These are phyloP conservation scores for Papilio xuthus DNA, from an alignment of 1,140 invertebrate species.

Conservation along the genomic window DNA sequence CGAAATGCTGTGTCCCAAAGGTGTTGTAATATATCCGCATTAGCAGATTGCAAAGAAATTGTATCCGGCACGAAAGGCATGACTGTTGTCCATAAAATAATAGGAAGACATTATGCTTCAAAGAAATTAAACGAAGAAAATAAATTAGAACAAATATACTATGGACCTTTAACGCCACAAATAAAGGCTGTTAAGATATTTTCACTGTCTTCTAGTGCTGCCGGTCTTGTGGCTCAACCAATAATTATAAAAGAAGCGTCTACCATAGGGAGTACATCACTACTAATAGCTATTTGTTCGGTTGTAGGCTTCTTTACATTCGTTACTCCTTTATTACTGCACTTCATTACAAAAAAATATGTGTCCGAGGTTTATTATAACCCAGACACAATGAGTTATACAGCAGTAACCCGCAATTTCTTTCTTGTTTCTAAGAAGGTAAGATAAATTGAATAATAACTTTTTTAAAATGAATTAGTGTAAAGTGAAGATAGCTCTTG, in stretches of 20 bases:
- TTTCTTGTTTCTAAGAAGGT: constrained; percentile 85
- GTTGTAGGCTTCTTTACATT: constrained; percentile 91
- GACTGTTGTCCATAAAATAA: constrained; percentile 44
- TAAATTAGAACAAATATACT: constrained; percentile 69
- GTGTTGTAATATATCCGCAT: constrained; percentile 40
- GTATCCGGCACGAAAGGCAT: constrained; percentile 50
- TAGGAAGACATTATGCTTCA: constrained; percentile 52
- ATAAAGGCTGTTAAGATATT: constrained; percentile 90
- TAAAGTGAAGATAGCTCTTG: too few relatives aligned
- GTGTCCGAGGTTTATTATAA: constrained; percentile 89
- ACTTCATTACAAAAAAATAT: constrained; percentile 93
- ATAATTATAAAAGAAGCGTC: constrained; percentile 84
- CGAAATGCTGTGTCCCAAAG: constrained; percentile 38
- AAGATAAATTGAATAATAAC: constrained; percentile 45
- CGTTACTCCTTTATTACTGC: constrained; percentile 90
- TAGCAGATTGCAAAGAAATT: constrained; percentile 51
- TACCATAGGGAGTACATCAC: constrained; percentile 80
- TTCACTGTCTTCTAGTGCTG: constrained; percentile 88
- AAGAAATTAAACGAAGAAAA: constrained; percentile 56
- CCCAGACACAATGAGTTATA: constrained; percentile 83
- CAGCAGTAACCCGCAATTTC: constrained; percentile 86
- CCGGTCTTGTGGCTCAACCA: constrained; percentile 88
- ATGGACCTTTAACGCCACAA: constrained; percentile 85
- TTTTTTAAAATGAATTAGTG: constrained; percentile 1
- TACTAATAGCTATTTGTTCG: constrained; percentile 83